Conservation (phyloP, 2,797 vertebrate species). For the Neopelma chrysocephalum region DNA sequence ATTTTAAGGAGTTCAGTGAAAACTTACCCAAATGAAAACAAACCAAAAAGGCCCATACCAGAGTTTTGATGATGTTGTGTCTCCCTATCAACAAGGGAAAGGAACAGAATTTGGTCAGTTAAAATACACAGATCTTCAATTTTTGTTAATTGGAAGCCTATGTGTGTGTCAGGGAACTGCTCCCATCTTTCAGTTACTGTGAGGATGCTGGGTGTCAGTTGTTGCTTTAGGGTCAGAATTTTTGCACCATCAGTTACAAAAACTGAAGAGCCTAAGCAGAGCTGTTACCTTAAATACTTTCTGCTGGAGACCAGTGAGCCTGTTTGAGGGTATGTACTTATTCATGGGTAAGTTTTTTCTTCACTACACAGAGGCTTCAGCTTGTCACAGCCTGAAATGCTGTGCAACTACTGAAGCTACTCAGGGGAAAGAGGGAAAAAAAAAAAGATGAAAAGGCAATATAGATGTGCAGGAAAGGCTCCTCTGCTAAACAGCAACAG, state of each 20-base stretch:
- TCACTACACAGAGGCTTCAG: neutral
- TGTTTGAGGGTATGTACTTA: neutral
- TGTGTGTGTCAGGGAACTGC: no score
- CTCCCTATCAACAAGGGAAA: neutral
- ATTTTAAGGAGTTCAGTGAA: neutral
- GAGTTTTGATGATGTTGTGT: neutral
- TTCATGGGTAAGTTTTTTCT: neutral
- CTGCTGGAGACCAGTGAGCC: neutral
- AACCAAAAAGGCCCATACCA: neutral
- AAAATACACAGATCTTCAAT: neutral
- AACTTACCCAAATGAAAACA: neutral
- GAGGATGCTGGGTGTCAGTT: neutral
- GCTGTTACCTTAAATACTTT: neutral
- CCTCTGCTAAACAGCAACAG: neutral
- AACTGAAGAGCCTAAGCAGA: neutral
- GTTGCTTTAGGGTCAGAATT: neutral
- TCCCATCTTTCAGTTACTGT: neutral
- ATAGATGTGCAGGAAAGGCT: neutral
- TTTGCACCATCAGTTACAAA: neutral
- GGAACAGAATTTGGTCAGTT: neutral
- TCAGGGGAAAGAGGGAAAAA: accelerated
- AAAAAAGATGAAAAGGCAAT: neutral
- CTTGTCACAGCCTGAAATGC: neutral
- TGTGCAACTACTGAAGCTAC: neutral
- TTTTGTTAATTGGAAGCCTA: neutral